Base-by-base conservation (phyloP, 2,113 vertebrate genomes). In the Pholis gunnellus region DNA sequence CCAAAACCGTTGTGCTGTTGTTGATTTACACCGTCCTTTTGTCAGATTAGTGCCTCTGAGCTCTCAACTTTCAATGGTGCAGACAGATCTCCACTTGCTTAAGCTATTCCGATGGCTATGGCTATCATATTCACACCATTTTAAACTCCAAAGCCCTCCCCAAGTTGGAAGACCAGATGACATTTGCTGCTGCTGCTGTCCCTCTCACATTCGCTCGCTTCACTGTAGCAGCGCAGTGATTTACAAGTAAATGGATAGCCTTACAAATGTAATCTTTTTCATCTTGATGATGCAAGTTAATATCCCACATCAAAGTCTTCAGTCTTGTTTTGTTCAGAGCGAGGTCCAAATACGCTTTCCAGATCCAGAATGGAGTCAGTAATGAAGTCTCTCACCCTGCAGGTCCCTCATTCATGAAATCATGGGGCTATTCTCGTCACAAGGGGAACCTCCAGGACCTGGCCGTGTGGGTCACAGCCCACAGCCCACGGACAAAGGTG, bases 61-160 rank as follows among this genome's bases (percentile, higher is more conserved):
- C 84, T 88, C 84, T 87, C 80, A 91, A 84, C 90, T 90, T 91
- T 81, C 84, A 82, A 67, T 73, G 72, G 78, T 75, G 88, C 88
- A 85, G 74, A 87, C 89, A 81, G 86, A 88, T 91, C 88, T 89
- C 86, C 82, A 83, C 87, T 91, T 89, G 92, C 87, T 91, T 73
- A 79, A 76, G 89, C 81, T 78, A 73, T 80, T 76, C 88, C 82
- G 60, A 78, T 90, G 87, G 85, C 75, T 76, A 86, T 89, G 90
- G 90, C 88, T 93, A 93, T 94, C 92, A 93, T 93, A 92, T 92
- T 94, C 92, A 88, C 88, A 91, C 91, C 92, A 92, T 94, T 95
- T 94, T 92, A 95, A 95, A 93, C 92, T 91, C 88, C 91, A 90
- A 82, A 91, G 93, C 94, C 94, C 95, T 91, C 92, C 94, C 95